These are phyloP conservation scores for Cinara cedri DNA, from an alignment of 2,888 invertebrate genomes.

Conservation along the genomic window DNA sequence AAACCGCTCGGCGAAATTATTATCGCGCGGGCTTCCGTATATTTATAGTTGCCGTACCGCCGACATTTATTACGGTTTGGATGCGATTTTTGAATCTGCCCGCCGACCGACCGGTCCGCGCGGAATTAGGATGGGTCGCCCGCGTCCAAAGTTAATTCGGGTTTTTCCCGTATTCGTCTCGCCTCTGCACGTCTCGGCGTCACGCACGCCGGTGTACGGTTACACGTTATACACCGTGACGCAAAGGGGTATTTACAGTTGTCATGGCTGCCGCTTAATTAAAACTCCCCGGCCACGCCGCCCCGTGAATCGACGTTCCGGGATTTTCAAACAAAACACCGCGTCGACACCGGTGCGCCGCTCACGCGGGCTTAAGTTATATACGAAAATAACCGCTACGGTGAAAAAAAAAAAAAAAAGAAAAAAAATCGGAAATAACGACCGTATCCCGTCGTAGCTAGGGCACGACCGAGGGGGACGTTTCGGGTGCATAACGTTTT, in stretches of 20 bases:
- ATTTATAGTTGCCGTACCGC: no score
- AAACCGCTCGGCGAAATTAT: no score
- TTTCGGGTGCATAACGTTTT: no score
- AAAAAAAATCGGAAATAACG: no score
- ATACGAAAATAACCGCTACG: not conserved
- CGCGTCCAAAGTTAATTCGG: not conserved
- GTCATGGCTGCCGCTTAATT: not conserved
- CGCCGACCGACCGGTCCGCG: no score
- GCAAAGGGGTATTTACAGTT: not conserved
- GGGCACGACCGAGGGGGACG: no score
- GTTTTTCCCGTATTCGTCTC: not conserved
- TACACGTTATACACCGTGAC: not conserved
- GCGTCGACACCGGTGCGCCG: not conserved
- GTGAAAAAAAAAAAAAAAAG: no score
- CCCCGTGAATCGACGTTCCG: not conserved
- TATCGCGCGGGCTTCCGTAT: no score
- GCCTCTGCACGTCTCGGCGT: not conserved
- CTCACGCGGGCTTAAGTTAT: no score
- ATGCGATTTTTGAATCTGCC: not conserved
- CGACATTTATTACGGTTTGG: not conserved
- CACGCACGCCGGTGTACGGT: not conserved
- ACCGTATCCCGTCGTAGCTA: no score
- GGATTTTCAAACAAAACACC: not conserved
- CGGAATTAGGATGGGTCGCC: not conserved
- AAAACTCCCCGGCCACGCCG: not conserved